Base-by-base conservation (phyloP, 2,113 vertebrate species). In the Dicrurus megarhynchus region DNA sequence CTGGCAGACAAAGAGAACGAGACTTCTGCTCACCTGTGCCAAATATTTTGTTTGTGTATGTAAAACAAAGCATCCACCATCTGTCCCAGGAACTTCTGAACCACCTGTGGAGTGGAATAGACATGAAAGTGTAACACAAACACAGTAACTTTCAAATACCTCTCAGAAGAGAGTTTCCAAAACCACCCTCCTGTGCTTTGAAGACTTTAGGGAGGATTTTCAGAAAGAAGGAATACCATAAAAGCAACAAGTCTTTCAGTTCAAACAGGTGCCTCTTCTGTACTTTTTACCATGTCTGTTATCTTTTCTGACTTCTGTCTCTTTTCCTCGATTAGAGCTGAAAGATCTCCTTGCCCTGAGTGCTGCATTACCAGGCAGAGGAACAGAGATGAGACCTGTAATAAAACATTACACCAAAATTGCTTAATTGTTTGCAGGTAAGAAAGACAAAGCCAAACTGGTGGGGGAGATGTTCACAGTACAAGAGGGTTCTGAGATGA, bases 281-380 rank as follows among this genome's bases (percentile, higher is more conserved):
- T 24, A 11, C 7, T 79, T 64, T 87, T 96, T 96, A 98, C 98
- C 97, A 39, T 26, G 10, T 96, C 16, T 42, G 91, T 22, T 33
- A 98, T 77, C 79, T 83, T 82, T 19, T 77, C 85, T 56, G 47
- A 89, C 9, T 87, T 83, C 33, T 80, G 79, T 77, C 98, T 98
- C 71, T 98, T 98, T 26, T n/a, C 71, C 41, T 88, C 67, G 37
- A 98, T 96, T 35, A 98, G 8, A 5, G 78, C 33, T 57, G 96
- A 96, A 80, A 98, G 91, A 92, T 93, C 97, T 35, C 82, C 87
- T n/a, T 61, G 49, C 33, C 63, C 60, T 1, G 63, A 97, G 88
- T 97, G 95, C 16, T 98, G 94, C 98, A 98, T 98, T 28, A 98
- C 98, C 97, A 99, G 89, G 69, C 97, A 98, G 56, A 99, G 97